Evolutionary conservation across 1,140 invertebrate genomes (phyloP).

Genomic region (Caenorhabditis inopinata): DNA sequence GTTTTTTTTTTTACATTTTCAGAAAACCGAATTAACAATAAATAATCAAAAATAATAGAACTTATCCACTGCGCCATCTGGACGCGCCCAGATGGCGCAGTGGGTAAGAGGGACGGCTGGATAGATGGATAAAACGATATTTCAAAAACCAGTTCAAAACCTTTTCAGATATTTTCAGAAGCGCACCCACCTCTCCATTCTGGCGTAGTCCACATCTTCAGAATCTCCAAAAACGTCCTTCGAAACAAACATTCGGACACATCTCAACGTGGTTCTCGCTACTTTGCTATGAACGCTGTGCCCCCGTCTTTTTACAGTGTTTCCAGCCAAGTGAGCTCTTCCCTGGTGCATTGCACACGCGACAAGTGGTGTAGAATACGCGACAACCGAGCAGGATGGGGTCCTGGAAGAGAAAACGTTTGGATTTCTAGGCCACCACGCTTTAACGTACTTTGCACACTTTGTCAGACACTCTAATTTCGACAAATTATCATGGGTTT

Average conservation of each 20-base stretch:
- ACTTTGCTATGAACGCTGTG: neutral
- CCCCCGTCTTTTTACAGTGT: neutral
- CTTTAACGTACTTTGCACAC: neutral
- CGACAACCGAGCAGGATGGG: neutral
- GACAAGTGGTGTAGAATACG: neutral
- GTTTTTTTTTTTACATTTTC: neutral
- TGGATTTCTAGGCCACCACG: neutral
- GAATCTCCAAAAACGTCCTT: neutral
- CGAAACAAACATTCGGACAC: conserved; percentile 15
- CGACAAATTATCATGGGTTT: neutral
- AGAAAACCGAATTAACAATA: too few species aligned
- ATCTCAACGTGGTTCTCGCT: neutral
- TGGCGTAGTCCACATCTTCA: neutral
- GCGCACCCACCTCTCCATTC: neutral
- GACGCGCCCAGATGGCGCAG: too few species aligned
- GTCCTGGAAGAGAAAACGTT: neutral
- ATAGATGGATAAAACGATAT: too few species aligned
- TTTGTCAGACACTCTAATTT: conserved; percentile 1
- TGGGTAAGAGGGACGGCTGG: too few species aligned
- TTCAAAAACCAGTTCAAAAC: too few species aligned
- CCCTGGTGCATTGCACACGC: neutral
- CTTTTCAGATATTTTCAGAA: too few species aligned
- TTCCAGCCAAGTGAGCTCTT: neutral
- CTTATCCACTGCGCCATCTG: too few species aligned
- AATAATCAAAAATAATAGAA: too few species aligned